phyloP scores from a whole-genome alignment of 2,797 vertebrate genomes.

The Sandelia bainsii region DNA sequence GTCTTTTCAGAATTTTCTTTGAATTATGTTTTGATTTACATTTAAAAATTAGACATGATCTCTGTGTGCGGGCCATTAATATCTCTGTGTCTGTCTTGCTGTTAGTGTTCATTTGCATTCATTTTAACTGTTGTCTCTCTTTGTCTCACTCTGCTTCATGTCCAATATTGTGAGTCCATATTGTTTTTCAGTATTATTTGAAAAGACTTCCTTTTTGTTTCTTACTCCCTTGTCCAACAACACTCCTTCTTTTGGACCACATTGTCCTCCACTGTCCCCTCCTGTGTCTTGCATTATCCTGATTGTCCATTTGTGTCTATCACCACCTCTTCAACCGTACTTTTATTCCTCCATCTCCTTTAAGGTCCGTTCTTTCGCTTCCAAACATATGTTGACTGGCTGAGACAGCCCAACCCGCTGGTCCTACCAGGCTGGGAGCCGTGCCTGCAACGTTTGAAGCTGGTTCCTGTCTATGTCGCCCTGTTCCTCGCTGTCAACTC shows the following conservation, averaged over 20 bases:
- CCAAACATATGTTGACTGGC: constrained; percentile 91
- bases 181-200: constrained; percentile 59
- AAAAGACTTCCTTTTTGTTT: constrained; percentile 41
- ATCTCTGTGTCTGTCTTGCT: constrained; percentile 41
- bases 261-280: constrained; percentile 39
- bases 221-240: constrained; percentile 27
- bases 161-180: constrained; percentile 81
- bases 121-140: constrained; percentile 82
- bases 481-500: constrained; percentile 87
- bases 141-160: constrained; percentile 79
- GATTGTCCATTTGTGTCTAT: constrained; percentile 28
- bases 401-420: constrained; percentile 84
- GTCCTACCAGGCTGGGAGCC: constrained; percentile 85
- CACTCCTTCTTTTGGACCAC: constrained; percentile 23
- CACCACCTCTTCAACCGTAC: constrained; percentile 35
- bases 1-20: neutral
- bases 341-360: constrained; percentile 46
- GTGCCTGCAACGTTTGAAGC: constrained; percentile 85
- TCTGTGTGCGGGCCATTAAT: constrained; percentile 29
- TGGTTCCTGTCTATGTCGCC: constrained; percentile 86
- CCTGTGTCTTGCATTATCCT: constrained; percentile 34
- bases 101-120: constrained; percentile 69
- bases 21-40: neutral
- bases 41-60: neutral
- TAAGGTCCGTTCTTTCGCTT: constrained; percentile 93